Evolutionary conservation across 2,888 invertebrate genomes (phyloP), one percentile per base, ranked within the genome.

Genomic region (Nephrotoma guestfalica): DNA sequence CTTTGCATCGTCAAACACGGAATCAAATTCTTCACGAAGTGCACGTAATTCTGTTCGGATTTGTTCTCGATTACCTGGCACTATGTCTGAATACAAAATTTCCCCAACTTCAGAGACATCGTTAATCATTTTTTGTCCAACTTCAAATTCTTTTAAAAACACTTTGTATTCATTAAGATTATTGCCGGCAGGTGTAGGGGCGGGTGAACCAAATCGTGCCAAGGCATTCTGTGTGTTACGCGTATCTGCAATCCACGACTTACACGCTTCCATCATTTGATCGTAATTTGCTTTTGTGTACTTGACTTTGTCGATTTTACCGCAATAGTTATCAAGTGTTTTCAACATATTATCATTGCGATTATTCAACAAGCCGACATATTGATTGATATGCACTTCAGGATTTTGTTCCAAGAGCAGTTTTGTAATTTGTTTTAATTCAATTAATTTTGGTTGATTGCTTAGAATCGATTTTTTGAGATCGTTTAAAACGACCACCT

Each of bases 31-130:
- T 89, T 96, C 95, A 88, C 98, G 93, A 86, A 98, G 92, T 87
- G 94, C 93, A 89, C 97, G 93, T 18, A 98, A 91, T 90, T 98
- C 97, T 86, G 95, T 94, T 88, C 98, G 93, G 86, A 98, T 95
- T 86, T 93, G 92, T 90, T 98, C 98, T 86, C 98, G 94, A 87
- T 97, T 96, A 89, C 97, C 97, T 0, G 97, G 95, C 0, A 96
- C 96, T 7, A 98, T 96, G 83, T 96, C 95, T 11, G 97, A 94
- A 89, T 97, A 97, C 9, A 99, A 92, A 5, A 95, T 94, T 92
- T 99, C 98, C 0, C 98, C 98, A 86, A 96, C 94, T 90, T 97
- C 97, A 0, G 97, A 95, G 0, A 96, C 96, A 89, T 93, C 94
- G 89, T 96, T 97, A 0, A 98, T 91, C 57, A 97, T 92, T 43